Base-by-base conservation (phyloP, 2,797 vertebrate species). In the Potorous gilbertii region DNA sequence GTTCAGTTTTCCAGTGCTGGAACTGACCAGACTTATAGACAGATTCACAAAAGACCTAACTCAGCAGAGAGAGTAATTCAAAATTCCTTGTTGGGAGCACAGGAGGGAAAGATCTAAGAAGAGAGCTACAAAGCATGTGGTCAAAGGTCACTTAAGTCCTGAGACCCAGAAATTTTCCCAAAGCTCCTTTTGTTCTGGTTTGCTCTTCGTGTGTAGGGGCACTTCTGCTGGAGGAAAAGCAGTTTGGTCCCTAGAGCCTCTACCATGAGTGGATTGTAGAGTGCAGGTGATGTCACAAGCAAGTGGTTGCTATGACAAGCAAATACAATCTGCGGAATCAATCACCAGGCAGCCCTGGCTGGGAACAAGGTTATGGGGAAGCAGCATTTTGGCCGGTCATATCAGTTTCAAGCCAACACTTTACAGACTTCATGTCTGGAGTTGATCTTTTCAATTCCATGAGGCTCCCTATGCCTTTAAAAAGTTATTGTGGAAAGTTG, bases 401-500 rank as follows among this genome's bases (percentile, higher is more conserved):
- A 10, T 21, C 93, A 46, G 50, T 29, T 0, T 0, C 0, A 93
- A 96, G 94, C 59, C 94, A 54, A 81, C 81, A 54, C 54, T 5
- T 34, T 13, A 57, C 56, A 92, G 2, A 21, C 24, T 0, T 87
- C 74, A 0, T 0, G 59, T 59, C 95, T 91, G 93, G n/a, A n/a
- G 31, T 13, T 40, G 55, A 46, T 91, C 90, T 87, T 87, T 87
- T 74, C 0, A 0, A 54, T 21, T 52, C 57, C 91, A 66, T 16
- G 12, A 0, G 14, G 93, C 92, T 92, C 59, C 54, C 95, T 90
- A 34, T 1, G 52, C 91, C 81, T 93, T 56, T 10, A 21, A 81
- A 81, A 94, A 52, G 56, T 31, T 14, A 46, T 59, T 56, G 91
- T 14, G 52, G 74, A 95, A 93, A 92, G 55, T 62, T 92, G 81